These are phyloP conservation scores for Centropus unirufus DNA, from an alignment of 2,113 vertebrate species.

Conservation along the genomic window DNA sequence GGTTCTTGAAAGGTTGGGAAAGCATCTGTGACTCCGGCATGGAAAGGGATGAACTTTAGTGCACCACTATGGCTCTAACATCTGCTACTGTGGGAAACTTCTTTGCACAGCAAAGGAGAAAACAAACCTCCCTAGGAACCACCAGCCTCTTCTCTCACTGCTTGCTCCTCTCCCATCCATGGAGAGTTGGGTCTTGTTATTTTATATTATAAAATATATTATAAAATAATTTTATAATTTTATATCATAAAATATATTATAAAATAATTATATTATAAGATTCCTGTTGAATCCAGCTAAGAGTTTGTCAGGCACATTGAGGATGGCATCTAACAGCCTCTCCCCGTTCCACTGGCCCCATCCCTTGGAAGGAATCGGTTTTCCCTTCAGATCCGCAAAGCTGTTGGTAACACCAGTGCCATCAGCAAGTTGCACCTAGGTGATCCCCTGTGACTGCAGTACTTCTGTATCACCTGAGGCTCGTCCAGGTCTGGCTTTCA, in stretches of 20 bases:
- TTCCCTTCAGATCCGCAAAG: background rate
- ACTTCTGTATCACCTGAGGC: accelerated
- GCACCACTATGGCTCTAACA: background rate
- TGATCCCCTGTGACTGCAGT: background rate
- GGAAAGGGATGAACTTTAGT: background rate
- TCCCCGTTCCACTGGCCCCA: background rate
- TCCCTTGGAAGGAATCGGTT: background rate
- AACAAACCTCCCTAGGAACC: background rate
- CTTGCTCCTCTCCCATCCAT: background rate
- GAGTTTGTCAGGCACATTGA: background rate
- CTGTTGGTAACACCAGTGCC: background rate
- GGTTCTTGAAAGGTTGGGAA: background rate
- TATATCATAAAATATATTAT: no score
- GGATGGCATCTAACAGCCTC: background rate
- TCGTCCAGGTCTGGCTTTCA: background rate
- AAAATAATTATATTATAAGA: background rate
- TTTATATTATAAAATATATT: no score
- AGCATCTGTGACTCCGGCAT: accelerated
- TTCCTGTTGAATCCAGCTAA: background rate
- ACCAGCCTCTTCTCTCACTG: background rate
- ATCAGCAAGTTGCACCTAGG: background rate
- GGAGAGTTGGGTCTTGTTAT: background rate
- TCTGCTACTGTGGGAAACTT: background rate
- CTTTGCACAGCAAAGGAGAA: background rate
- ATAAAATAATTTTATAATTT: no score